Conservation (phyloP, 2,113 vertebrate species). For the Salvelinus alpinus region DNA sequence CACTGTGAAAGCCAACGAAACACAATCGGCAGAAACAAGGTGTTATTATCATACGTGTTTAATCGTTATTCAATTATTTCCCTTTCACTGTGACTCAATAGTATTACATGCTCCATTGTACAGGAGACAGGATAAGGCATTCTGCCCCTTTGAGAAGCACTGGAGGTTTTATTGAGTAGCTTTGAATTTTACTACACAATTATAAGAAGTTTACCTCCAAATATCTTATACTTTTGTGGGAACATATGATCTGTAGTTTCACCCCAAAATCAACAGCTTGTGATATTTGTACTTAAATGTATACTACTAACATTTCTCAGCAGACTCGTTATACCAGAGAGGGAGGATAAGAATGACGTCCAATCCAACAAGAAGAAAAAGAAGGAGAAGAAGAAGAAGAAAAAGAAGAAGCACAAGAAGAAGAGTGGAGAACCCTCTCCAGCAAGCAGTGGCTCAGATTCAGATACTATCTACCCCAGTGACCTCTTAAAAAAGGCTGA, state of each 20-base stretch:
- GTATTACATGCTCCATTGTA: no score
- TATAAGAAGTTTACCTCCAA: no score
- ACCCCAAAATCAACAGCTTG: no score
- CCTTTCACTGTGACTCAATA: neutral
- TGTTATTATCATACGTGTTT: conserved; percentile 13
- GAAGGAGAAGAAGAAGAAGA: conserved; percentile 76
- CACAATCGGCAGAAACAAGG: conserved; percentile 49
- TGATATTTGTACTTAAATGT: no score
- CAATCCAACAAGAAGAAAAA: conserved; percentile 75
- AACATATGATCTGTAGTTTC: no score
- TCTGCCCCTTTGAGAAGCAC: no score
- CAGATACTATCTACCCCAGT: conserved; percentile 68
- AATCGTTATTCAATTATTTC: neutral
- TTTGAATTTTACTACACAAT: no score
- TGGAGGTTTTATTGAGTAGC: no score
- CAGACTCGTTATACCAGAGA: conserved; percentile 26
- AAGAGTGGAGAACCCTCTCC: conserved; percentile 54
- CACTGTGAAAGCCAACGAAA: conserved; percentile 44
- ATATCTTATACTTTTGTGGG: no score
- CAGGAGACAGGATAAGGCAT: no score
- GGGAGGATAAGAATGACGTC: conserved; percentile 47
- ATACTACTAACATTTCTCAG: neutral
- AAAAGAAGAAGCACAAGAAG: conserved; percentile 79
- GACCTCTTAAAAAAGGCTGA: conserved; percentile 71
- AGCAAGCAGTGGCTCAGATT: conserved; percentile 66